Conservation (phyloP, 2,797 vertebrate genomes). For the Chloroceryle inda region DNA sequence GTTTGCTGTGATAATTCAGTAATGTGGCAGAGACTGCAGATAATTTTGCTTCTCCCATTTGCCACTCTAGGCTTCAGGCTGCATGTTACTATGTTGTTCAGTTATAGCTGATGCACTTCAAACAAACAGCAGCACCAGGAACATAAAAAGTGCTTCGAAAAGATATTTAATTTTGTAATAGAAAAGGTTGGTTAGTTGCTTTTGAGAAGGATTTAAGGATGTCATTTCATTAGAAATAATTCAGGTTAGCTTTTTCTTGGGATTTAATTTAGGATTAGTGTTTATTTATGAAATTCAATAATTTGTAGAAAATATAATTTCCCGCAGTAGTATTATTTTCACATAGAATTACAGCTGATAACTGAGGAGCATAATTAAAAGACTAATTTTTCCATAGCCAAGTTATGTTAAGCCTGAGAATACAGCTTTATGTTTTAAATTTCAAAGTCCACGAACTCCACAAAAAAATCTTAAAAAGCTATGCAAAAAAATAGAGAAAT, state of each 20-base stretch:
- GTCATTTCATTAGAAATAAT: not conserved
- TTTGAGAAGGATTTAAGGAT: not conserved
- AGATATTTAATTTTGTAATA: not conserved
- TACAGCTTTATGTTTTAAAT: not conserved
- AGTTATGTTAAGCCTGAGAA: not conserved
- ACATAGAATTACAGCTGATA: not conserved
- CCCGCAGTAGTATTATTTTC: not conserved
- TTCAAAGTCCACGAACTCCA: not conserved
- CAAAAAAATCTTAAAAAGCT: not conserved
- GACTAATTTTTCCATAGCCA: not conserved
- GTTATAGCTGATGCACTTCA: not conserved
- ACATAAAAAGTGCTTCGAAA: not conserved
- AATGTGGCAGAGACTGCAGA: not conserved
- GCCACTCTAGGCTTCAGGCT: not conserved
- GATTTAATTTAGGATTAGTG: conserved; percentile 2
- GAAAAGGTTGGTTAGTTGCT: not conserved
- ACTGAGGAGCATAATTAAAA: not conserved
- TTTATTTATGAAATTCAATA: not conserved
- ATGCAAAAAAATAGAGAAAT: not conserved
- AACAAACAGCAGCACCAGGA: not conserved
- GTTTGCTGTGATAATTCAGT: not conserved
- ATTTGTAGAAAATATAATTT: not conserved
- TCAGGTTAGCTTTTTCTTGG: not conserved
- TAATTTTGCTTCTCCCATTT: not conserved
- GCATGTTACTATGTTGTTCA: not conserved